These are phyloP conservation scores for Rhynchonycteris naso DNA, from an alignment of 2,797 vertebrate species.

Conservation along the genomic window DNA sequence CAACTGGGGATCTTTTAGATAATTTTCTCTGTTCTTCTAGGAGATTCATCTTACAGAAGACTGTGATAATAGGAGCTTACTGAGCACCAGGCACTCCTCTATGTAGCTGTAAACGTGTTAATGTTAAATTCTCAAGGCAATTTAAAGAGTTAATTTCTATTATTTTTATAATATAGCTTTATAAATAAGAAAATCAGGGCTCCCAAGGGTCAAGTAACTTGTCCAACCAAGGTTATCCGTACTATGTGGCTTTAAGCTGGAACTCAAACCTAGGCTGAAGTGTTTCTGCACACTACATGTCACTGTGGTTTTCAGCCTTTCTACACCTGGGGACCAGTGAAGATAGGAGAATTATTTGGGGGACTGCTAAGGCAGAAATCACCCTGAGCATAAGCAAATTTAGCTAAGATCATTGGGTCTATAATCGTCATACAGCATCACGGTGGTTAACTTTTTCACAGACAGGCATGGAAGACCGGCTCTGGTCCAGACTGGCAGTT, in stretches of 20 bases:
- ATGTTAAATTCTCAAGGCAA: background rate
- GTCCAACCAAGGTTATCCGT: background rate
- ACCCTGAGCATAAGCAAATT: no score
- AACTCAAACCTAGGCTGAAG: background rate
- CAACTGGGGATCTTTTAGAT: background rate
- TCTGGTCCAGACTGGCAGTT: no score
- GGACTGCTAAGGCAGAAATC: no score
- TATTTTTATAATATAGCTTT: slow-evolving; percentile 25
- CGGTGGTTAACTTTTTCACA: no score
- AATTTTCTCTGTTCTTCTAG: background rate
- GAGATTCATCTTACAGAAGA: background rate
- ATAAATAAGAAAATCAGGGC: background rate
- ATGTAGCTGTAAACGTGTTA: background rate
- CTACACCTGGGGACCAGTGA: no score
- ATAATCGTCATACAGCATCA: no score
- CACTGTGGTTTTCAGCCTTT: no score
- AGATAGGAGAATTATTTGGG: no score
- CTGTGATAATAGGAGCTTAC: background rate
- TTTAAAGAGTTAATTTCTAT: slow-evolving; percentile 38
- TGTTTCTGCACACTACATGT: background rate
- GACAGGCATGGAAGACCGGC: no score
- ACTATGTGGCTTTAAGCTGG: background rate
- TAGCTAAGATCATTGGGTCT: no score
- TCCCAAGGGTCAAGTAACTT: slow-evolving; percentile 22
- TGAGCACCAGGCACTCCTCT: background rate